phyloP scores from a whole-genome alignment of 2,113 vertebrate species.

The Phalacrocorax aristotelis region DNA sequence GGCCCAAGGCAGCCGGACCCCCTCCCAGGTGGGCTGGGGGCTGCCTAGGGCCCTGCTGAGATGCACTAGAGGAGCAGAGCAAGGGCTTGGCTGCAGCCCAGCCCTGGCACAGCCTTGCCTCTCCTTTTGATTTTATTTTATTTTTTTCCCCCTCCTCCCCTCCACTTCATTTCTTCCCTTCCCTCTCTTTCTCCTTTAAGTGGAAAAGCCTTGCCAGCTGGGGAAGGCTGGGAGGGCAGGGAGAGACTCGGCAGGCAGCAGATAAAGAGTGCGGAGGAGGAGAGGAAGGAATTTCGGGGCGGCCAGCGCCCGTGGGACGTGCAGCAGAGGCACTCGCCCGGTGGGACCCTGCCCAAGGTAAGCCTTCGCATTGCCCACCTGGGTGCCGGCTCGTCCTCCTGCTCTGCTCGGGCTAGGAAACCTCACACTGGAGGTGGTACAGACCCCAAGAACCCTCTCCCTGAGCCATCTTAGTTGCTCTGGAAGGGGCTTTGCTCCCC shows the following conservation, averaged over 20 bases:
- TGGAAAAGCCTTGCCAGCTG: constrained; percentile 52
- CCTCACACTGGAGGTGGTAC: fast-evolving
- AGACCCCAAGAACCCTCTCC: neutral
- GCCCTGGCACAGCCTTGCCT: constrained; percentile 36
- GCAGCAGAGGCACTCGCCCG: neutral
- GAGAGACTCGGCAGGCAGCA: neutral
- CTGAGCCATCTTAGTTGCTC: fast-evolving
- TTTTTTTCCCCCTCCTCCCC: neutral
- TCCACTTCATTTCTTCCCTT: constrained; percentile 7
- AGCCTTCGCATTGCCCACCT: neutral
- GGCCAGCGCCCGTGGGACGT: neutral
- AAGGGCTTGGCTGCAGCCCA: constrained; percentile 38
- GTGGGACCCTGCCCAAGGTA: constrained; percentile 49
- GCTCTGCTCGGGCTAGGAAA: neutral
- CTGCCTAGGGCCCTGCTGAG: neutral
- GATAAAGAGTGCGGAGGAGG: constrained; percentile 22
- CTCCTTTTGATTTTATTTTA: neutral
- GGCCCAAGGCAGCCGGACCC: neutral
- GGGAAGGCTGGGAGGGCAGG: constrained; percentile 55
- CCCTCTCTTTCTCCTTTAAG: constrained; percentile 58
- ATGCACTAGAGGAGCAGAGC: neutral
- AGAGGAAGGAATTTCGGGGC: constrained; percentile 17
- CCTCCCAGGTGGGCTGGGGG: neutral
- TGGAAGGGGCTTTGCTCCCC: neutral
- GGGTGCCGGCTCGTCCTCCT: fast-evolving